Conservation (phyloP, 2,888 invertebrate genomes). For the Dichetophora obliterata region DNA sequence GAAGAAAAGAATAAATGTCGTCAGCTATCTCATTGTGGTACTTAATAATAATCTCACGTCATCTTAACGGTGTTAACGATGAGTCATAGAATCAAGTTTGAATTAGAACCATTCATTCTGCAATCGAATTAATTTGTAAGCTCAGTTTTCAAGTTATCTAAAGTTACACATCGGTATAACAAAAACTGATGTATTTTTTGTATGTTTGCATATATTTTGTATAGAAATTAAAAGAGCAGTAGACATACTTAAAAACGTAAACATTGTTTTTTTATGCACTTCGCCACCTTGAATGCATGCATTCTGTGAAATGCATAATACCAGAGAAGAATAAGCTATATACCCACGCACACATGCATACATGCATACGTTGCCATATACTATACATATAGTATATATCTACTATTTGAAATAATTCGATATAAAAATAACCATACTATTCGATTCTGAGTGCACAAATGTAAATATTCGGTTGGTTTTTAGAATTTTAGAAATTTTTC, state of each 20-base stretch:
- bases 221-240: not conserved
- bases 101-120: too few species aligned
- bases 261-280: not conserved
- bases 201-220: not conserved
- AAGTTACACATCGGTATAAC: too few species aligned
- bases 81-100: too few species aligned
- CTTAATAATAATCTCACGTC: too few species aligned
- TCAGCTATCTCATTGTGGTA: too few species aligned
- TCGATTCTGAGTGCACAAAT: not conserved
- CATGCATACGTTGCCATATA: not conserved
- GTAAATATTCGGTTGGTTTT: conserved; percentile 8
- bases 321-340: not conserved
- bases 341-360: not conserved
- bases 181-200: too few species aligned
- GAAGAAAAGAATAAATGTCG: too few species aligned
- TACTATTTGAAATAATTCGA: not conserved
- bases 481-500: too few species aligned
- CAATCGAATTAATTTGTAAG: too few species aligned
- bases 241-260: not conserved
- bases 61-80: too few species aligned
- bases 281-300: not conserved
- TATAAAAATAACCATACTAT: not conserved
- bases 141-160: too few species aligned
- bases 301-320: too few species aligned
- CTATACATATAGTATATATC: not conserved